phyloP scores from a whole-genome alignment of 2,888 invertebrate genomes.

The Serrognathus titanus region DNA sequence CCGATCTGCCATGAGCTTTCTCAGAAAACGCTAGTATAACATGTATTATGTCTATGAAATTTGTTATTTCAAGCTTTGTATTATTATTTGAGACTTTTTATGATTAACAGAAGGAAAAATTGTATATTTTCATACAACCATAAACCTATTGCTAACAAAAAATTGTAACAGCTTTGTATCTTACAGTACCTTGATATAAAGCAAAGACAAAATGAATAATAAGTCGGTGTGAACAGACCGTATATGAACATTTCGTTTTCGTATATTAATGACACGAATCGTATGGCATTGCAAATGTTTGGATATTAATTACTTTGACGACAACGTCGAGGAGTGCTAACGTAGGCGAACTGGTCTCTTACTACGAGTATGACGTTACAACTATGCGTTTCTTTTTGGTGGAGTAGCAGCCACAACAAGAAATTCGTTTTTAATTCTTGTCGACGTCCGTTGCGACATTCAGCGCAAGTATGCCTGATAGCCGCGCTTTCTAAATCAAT shows the following conservation, averaged over 20 bases:
- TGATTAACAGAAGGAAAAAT: too few species aligned
- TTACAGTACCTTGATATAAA: too few species aligned
- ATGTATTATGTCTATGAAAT: too few species aligned
- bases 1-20: too few species aligned
- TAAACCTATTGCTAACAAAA: too few species aligned
- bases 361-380: neutral
- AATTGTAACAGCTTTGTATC: too few species aligned
- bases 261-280: slow-evolving; percentile 3
- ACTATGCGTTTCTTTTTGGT: slow-evolving; percentile 7
- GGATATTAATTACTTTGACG: slow-evolving; percentile 5
- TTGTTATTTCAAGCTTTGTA: too few species aligned
- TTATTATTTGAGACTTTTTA: too few species aligned
- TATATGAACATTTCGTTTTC: neutral
- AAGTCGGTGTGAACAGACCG: neutral
- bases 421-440: slow-evolving; percentile 1
- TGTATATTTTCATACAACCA: too few species aligned
- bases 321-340: slow-evolving; percentile 4
- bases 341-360: slow-evolving; percentile 11
- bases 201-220: too few species aligned
- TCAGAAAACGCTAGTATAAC: too few species aligned
- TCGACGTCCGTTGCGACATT: slow-evolving; percentile 1
- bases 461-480: slow-evolving; percentile 7
- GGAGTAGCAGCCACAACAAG: slow-evolving; percentile 8
- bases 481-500: slow-evolving; percentile 6
- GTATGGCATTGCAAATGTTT: neutral